Conservation (phyloP, 2,797 vertebrate genomes). For the Corythornis leucogaster region DNA sequence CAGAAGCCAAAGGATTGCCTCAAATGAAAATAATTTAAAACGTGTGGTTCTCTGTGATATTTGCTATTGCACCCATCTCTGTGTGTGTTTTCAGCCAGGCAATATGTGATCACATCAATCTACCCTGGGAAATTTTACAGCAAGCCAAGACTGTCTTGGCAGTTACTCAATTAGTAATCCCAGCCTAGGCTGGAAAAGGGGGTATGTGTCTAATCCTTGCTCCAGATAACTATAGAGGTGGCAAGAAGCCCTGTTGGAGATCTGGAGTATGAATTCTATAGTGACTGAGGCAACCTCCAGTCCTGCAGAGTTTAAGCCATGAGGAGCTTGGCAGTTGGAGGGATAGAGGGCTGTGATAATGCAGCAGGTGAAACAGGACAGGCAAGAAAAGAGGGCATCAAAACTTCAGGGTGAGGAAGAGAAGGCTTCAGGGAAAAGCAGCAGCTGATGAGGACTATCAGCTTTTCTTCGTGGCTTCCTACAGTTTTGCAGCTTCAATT, state of each 20-base stretch:
- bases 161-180: neutral
- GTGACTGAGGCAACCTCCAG: neutral
- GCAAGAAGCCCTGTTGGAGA: neutral
- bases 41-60: neutral
- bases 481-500: neutral
- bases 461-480: neutral
- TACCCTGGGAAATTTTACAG: neutral
- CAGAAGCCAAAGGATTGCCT: neutral
- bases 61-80: neutral
- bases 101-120: neutral
- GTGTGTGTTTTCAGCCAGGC: neutral
- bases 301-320: neutral
- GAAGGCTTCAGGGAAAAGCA: neutral
- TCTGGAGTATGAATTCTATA: rapidly evolving
- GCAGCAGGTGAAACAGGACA: neutral
- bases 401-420: neutral
- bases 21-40: neutral
- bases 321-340: rapidly evolving
- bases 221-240: neutral
- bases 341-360: rapidly evolving
- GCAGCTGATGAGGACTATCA: neutral
- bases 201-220: neutral
- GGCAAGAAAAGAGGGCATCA: neutral
- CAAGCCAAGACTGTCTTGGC: neutral
- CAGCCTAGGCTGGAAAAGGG: neutral